Evolutionary conservation across 1,140 invertebrate genomes (phyloP).

Genomic region (Sitobion miscanthi): DNA sequence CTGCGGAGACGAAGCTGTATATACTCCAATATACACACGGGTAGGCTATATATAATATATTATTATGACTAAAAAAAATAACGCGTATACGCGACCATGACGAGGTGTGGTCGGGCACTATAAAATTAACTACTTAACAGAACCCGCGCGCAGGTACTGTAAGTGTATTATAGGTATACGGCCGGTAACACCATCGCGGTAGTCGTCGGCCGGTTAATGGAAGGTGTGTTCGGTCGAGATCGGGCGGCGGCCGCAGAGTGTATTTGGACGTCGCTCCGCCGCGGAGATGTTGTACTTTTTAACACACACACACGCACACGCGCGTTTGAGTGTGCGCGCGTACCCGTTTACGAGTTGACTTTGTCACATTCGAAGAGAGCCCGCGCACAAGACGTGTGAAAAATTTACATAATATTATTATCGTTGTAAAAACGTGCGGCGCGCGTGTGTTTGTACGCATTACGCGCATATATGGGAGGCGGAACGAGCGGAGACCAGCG

Average conservation of each 20-base stretch:
- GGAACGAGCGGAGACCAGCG: background rate
- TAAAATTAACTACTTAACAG: constrained; percentile 48
- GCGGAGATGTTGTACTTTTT: background rate
- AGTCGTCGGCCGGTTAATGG: background rate
- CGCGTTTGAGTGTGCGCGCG: no score
- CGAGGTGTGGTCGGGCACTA: constrained; percentile 35
- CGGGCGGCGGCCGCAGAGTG: background rate
- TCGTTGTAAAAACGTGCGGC: background rate
- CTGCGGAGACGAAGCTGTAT: background rate
- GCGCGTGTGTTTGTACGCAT: background rate
- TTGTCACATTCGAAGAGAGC: background rate
- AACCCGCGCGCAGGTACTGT: background rate
- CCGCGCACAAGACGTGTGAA: background rate
- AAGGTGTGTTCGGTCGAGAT: constrained; percentile 1
- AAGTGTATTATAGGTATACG: background rate
- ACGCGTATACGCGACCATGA: background rate
- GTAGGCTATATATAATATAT: background rate
- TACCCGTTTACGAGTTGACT: background rate
- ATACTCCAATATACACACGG: background rate
- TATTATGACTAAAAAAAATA: background rate
- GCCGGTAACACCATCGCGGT: background rate
- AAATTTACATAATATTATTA: background rate
- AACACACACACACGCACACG: no score
- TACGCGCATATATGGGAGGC: background rate
- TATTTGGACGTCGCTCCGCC: background rate